Percentiles rank a stretch among this genome's conserved stretches.
These are phyloP conservation scores for Conistra vaccinii DNA, from an alignment of 2,888 invertebrate species.

Conservation along the genomic window DNA sequence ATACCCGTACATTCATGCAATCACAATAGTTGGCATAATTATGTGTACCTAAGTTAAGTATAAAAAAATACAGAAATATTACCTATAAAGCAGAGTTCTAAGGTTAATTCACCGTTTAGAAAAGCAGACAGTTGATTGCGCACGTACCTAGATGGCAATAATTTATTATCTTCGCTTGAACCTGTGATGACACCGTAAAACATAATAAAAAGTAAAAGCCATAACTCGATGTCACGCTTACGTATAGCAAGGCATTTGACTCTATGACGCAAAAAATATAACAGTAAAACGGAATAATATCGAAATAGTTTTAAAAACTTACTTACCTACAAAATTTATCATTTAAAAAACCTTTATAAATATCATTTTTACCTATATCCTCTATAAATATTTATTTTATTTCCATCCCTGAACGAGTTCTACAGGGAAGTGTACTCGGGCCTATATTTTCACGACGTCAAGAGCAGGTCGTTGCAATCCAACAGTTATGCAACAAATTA, in stretches of 20 bases:
- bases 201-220: slow-evolving; percentile 15
- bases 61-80: too few relatives aligned
- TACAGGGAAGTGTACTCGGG: neutral
- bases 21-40: too few relatives aligned
- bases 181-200: slow-evolving; percentile 7
- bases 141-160: neutral
- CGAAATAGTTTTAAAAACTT: too few relatives aligned
- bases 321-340: neutral
- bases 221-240: slow-evolving; percentile 6
- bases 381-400: neutral
- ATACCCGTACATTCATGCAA: neutral
- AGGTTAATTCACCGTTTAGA: neutral
- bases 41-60: too few relatives aligned
- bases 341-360: neutral
- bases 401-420: neutral
- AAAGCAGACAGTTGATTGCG: neutral
- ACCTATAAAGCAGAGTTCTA: neutral
- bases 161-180: slow-evolving; percentile 9
- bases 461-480: neutral
- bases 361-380: neutral
- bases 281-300: neutral
- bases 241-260: slow-evolving; percentile 5
- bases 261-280: neutral
- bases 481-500: slow-evolving; percentile 1
- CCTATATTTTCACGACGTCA: neutral